Conservation (phyloP, 2,113 vertebrate genomes). For the Clarias macrocephalus region DNA sequence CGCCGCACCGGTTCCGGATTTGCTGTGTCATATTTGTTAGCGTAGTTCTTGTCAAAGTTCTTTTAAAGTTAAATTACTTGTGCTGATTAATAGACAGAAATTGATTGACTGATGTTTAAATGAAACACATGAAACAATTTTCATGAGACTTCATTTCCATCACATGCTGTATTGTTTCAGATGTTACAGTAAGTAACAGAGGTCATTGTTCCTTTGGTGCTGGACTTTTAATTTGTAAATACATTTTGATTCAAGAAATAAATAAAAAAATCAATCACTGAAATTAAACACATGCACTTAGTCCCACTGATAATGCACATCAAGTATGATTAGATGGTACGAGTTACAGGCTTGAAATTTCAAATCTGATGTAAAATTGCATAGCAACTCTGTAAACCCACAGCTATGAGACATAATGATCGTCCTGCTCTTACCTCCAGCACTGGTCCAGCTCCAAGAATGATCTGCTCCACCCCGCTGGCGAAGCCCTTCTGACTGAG, state of each 20-base stretch:
- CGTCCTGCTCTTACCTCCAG: slow-evolving; percentile 83
- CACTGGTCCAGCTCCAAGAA: slow-evolving; percentile 96
- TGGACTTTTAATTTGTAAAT: neutral
- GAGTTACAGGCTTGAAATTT: neutral
- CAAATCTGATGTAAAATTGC: neutral
- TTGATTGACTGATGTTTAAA: too few species aligned
- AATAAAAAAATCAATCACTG: neutral
- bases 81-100: neutral
- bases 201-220: neutral
- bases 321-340: neutral
- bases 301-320: neutral
- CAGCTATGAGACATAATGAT: neutral
- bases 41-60: too few species aligned
- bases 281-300: neutral
- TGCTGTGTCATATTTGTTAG: neutral
- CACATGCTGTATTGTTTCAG: neutral
- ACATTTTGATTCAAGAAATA: too few species aligned
- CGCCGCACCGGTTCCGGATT: neutral
- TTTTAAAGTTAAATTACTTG: neutral
- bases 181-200: neutral
- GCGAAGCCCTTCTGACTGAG: slow-evolving; percentile 99
- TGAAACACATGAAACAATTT: too few species aligned
- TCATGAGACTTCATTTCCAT: neutral
- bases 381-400: neutral
- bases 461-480: slow-evolving; percentile 98